Base-by-base conservation (phyloP, 2,113 vertebrate species). In the Argyrosomus japonicus region DNA sequence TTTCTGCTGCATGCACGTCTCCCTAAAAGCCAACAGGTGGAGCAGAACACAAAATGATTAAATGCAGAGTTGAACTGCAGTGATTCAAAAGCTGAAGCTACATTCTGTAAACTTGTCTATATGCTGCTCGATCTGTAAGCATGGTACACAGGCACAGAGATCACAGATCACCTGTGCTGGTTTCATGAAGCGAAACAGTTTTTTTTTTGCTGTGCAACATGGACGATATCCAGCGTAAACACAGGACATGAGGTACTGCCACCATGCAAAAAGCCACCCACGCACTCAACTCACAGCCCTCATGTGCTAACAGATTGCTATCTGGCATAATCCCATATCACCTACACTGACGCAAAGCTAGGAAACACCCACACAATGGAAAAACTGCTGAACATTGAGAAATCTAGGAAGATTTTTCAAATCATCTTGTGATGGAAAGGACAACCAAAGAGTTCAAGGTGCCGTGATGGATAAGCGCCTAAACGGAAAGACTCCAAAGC, bases 251-350 rank as follows among this genome's bases (percentile, higher is more conserved):
- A 86, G 83, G 85, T 77, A 87, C 89, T 84, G 81, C 83, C 83
- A 84, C 87, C 89, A 88, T 91, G 92, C 92, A 93, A 89, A 92
- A 84, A 75, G 80, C 92, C 90, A 82, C 92, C 94, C 94, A 92
- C 93, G 75, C 91, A 92, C 75, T 77, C 56, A 25, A 82, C 89
- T 90, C 90, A 74, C 84, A 83, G 85, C 89, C 92, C 88, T 91
- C 90, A 93, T 93, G 91, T 92, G 91, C 91, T 69, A 90, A 90
- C 90, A 94, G 92, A 95, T 94, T 86, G 88, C 79, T 90, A 94
- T 95, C 92, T 93, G 87, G 88, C 90, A 90, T 83, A 87, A 89
- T 90, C 87, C 86, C 87, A 87, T 60, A 88, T 91, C 82, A 86
- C 83, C 85, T 85, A 88, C 79, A 78, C 85, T 81, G 90, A 91